Conservation (phyloP, 2,888 invertebrate genomes). For the Microctonus hyperodae region DNA sequence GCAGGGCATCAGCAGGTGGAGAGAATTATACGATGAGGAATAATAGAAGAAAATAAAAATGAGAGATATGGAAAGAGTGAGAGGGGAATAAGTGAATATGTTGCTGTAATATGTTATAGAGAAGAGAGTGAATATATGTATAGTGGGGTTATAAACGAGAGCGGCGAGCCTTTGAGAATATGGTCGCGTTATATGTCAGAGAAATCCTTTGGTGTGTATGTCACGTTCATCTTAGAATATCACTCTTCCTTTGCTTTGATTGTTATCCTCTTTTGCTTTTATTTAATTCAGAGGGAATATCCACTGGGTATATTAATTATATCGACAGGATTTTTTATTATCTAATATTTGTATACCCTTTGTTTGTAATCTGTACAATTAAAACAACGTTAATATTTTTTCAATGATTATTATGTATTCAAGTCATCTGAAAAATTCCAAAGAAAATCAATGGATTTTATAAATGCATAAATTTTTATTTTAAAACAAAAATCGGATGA, state of each 20-base stretch:
- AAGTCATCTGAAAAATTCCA: background rate
- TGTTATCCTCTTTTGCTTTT: background rate
- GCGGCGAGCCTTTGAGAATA: conserved; percentile 24
- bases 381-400: background rate
- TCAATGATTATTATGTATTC: background rate
- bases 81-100: too few relatives aligned
- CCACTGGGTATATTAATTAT: background rate
- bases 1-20: background rate
- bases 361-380: background rate
- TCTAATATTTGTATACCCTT: background rate
- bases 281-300: conserved; percentile 11
- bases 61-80: background rate
- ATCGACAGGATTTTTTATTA: background rate
- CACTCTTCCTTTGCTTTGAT: background rate
- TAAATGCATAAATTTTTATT: background rate
- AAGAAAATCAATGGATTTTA: too few relatives aligned
- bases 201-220: conserved; percentile 26
- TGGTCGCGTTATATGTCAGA: conserved; percentile 2
- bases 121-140: conserved; percentile 20
- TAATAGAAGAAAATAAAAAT: background rate
- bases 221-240: conserved; percentile 8
- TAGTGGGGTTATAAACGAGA: conserved; percentile 30
- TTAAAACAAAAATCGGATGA: background rate
- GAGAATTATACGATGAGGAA: background rate
- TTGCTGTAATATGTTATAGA: too few relatives aligned